Percentiles rank a stretch among this genome's conserved stretches.
Evolutionary conservation across 2,888 invertebrate species (phyloP).

Genomic region (Plagiodera versicolora): DNA sequence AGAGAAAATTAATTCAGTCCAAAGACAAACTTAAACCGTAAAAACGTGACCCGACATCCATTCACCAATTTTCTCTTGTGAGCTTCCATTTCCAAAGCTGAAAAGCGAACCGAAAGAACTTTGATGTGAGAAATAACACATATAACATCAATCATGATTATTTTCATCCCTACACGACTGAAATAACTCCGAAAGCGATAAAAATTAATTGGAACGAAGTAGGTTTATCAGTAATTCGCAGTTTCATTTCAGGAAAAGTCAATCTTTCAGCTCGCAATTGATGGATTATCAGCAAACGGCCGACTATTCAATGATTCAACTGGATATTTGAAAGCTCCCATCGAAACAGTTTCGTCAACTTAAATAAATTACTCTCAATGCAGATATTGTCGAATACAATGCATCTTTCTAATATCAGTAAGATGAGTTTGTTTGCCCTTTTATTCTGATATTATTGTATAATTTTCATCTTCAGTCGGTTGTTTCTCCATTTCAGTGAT

Average conservation of each 20-base stretch:
- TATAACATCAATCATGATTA: constrained; percentile 14
- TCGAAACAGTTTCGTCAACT: no score
- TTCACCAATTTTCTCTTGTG: background rate
- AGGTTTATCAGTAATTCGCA: constrained; percentile 19
- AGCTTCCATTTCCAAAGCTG: background rate
- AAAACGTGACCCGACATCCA: background rate
- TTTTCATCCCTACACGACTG: constrained; percentile 9
- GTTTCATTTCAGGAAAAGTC: constrained; percentile 18
- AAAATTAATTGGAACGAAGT: constrained; percentile 20
- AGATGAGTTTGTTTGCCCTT: no score
- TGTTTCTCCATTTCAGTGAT: no score
- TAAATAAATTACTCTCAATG: no score
- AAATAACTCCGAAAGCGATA: constrained; percentile 17
- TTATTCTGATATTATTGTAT: no score
- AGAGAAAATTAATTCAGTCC: background rate
- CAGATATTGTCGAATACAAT: no score
- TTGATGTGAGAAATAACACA: constrained; percentile 6
- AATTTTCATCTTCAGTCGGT: no score
- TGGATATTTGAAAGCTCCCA: no score
- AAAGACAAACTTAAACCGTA: background rate
- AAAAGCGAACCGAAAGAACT: background rate
- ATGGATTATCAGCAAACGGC: constrained; percentile 27
- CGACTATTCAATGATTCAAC: no score
- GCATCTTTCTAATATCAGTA: no score
- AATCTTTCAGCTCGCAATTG: constrained; percentile 30